Base-by-base conservation (phyloP, 2,113 vertebrate species). In the Clarias batrachus region DNA sequence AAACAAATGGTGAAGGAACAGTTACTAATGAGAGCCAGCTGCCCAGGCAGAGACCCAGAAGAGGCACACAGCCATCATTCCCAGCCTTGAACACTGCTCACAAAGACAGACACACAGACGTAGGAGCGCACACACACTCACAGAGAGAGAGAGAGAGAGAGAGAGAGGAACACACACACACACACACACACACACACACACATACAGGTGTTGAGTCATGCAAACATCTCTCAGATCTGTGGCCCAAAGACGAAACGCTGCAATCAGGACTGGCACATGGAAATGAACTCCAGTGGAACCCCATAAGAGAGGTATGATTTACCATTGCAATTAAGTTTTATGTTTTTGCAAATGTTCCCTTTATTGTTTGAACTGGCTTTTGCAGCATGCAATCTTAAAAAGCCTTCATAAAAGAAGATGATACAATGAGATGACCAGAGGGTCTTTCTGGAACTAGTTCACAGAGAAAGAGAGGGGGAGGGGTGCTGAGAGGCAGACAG, bases 1-100 rank as follows among this genome's bases (percentile, higher is more conserved):
- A 95, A 97, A 94, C 94, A 93, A 94, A 94, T 91, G 70, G 62
- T 70, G 92, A 91, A 92, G 93, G 83, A 94, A 95, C 94, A 93
- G 92, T 93, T 93, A 90, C 92, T 96, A 96, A 96, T 95, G 89
- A 94, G 94, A 95, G 95, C 93, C 95, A 96, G 95, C 95, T 96
- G 96, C 93, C 93, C 79, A 82, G 92, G 90, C 94, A 93, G 92
- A 86, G 91, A 82, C 88, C 81, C 41, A 54, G 76, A 86, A 80
- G 71, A 88, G 74, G 30, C 76, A 59, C 68, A 80, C 79, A 81
- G 73, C 71, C 81, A 89, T 86, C 68, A 81, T 87, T 87, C 74
- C 83, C 83, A 86, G 74, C 80, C 80, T 60, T 81, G 74, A 86
- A 83, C 52, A 25, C 65, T 62, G 33, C 79, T 73, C 48, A 48